A percentile compares a stretch with the other conserved stretches of the same genome.
phyloP scores from a whole-genome alignment of 2,888 invertebrate species.

The Hydriomena furcata region DNA sequence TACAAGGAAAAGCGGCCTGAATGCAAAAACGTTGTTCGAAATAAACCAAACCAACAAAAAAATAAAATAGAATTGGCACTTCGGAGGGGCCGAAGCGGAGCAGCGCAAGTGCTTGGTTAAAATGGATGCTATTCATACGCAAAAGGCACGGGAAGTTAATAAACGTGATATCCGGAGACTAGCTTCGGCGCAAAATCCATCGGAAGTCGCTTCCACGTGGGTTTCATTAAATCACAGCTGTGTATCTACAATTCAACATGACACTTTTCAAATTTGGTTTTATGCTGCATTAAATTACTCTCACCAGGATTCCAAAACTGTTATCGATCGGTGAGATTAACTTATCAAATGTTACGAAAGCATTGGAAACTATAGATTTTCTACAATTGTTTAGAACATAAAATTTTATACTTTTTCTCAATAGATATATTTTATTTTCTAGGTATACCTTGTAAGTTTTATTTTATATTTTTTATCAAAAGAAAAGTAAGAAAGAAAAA shows the following conservation, averaged over 20 bases:
- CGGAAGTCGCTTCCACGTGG: constrained; percentile 53
- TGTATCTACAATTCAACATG: too few relatives aligned
- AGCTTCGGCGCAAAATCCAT: constrained; percentile 52
- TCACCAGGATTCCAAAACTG: too few relatives aligned
- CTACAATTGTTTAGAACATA: too few relatives aligned
- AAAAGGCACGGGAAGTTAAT: constrained; percentile 57
- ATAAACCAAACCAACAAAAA: constrained; percentile 2
- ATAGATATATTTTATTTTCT: too few relatives aligned
- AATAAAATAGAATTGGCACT: constrained; percentile 20
- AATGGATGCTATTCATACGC: constrained; percentile 32
- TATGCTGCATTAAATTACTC: too few relatives aligned
- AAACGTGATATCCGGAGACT: constrained; percentile 69
- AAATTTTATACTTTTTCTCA: too few relatives aligned
- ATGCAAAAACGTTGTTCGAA: background rate
- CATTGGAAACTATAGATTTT: too few relatives aligned
- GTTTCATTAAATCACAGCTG: constrained; percentile 22
- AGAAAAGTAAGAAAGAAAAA: too few relatives aligned
- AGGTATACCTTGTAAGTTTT: too few relatives aligned
- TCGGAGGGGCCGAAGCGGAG: background rate
- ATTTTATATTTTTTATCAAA: too few relatives aligned
- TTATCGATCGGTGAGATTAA: too few relatives aligned
- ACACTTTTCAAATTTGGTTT: background rate
- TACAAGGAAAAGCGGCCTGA: background rate
- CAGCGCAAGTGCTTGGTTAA: constrained; percentile 5
- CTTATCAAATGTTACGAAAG: too few relatives aligned